These are phyloP conservation scores for Metopolophium dirhodum DNA, from an alignment of 1,140 invertebrate genomes.

Conservation along the genomic window DNA sequence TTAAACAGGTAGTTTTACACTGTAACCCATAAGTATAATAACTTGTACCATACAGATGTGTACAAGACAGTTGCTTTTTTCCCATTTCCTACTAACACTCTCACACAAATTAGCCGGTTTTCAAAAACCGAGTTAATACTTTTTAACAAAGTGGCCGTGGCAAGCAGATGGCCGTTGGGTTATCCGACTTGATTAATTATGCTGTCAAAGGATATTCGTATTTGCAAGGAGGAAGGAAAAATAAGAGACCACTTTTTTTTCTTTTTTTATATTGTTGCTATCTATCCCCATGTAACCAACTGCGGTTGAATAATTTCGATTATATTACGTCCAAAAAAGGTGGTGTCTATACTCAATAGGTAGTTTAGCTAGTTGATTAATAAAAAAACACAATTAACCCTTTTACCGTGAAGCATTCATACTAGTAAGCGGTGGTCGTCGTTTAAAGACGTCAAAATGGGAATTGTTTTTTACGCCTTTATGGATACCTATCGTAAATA, in stretches of 20 bases:
- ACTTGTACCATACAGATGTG: neutral
- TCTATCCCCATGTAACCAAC: neutral
- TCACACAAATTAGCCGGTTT: neutral
- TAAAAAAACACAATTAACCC: conserved; percentile 16
- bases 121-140: conserved; percentile 13
- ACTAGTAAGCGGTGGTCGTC: neutral
- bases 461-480: conserved; percentile 11
- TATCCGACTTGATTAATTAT: conserved; percentile 11
- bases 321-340: conserved; percentile 5
- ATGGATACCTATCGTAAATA: neutral
- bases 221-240: neutral
- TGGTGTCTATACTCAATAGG: conserved; percentile 27
- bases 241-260: conserved; percentile 11
- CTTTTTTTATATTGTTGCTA: neutral
- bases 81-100: neutral
- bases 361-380: neutral
- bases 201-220: neutral
- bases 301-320: conserved; percentile 26
- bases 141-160: neutral
- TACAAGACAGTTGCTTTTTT: conserved; percentile 27
- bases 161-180: neutral
- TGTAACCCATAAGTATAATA: neutral
- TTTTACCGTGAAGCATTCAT: conserved; percentile 7
- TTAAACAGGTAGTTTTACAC: neutral
- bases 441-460: conserved; percentile 30